These are phyloP conservation scores for Falco naumanni DNA, from an alignment of 2,797 vertebrate genomes.

Conservation along the genomic window DNA sequence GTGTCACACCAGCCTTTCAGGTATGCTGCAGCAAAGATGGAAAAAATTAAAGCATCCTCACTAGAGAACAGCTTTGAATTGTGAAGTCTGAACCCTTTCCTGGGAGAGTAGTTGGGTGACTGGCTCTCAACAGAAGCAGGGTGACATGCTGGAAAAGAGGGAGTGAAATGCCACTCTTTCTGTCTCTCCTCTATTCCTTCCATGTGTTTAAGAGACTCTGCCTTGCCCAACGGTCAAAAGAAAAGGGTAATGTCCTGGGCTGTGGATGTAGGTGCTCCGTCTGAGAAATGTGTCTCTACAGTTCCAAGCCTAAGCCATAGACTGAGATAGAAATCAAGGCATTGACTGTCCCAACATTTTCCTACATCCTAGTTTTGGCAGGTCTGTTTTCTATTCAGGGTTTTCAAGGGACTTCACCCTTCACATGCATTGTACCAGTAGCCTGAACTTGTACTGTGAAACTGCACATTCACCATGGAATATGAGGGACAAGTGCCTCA, in stretches of 20 bases:
- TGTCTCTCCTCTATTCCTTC: not conserved
- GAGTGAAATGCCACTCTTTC: not conserved
- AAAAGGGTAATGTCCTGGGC: not conserved
- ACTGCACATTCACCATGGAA: not conserved
- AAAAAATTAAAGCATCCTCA: not conserved
- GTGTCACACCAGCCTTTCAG: not conserved
- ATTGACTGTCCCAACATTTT: not conserved
- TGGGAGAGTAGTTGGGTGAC: accelerated
- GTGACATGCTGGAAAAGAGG: not conserved
- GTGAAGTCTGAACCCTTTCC: not conserved
- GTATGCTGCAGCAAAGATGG: not conserved
- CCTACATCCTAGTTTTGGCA: not conserved
- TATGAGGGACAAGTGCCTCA: not conserved
- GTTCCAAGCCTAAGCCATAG: not conserved
- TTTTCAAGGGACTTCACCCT: not conserved
- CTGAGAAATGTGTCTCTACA: not conserved
- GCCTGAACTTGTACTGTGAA: not conserved
- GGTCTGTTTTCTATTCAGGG: not conserved
- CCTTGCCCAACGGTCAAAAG: not conserved
- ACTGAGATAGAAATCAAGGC: not conserved
- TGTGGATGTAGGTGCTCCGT: not conserved
- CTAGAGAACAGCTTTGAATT: not conserved
- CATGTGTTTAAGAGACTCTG: not conserved
- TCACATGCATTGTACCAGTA: not conserved
- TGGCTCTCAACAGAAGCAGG: not conserved